These are phyloP conservation scores for Cheilinus undulatus DNA, from an alignment of 2,113 vertebrate species.

Conservation along the genomic window DNA sequence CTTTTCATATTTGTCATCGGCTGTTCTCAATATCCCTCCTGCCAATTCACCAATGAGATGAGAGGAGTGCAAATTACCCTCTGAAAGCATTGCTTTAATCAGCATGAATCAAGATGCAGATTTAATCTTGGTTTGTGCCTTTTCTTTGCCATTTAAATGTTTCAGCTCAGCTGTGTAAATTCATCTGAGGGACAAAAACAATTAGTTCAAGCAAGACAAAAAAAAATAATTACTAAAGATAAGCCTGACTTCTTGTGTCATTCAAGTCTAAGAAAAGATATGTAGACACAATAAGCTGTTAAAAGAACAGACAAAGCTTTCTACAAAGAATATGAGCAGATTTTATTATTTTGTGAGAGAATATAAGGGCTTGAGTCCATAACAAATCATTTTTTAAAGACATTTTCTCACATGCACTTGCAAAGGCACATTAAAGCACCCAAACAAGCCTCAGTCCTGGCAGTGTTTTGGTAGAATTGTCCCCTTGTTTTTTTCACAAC, in stretches of 20 bases:
- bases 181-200: conserved; percentile 23
- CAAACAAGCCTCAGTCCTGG: conserved; percentile 36
- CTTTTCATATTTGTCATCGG: conserved; percentile 44
- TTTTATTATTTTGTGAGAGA: conserved; percentile 51
- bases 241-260: not conserved
- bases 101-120: conserved; percentile 64
- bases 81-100: conserved; percentile 67
- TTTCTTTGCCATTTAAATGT: conserved; percentile 37
- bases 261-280: not conserved
- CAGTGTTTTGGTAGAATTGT: conserved; percentile 32
- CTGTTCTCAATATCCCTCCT: conserved; percentile 43
- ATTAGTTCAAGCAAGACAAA: conserved; percentile 23
- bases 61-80: conserved; percentile 64
- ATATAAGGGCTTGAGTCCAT: conserved; percentile 37
- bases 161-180: conserved; percentile 30
- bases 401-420: conserved; percentile 51
- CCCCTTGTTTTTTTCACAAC: conserved; percentile 64
- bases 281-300: not conserved
- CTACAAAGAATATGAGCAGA: conserved; percentile 30
- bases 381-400: conserved; percentile 25
- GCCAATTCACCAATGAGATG: conserved; percentile 55
- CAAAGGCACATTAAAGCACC: conserved; percentile 52
- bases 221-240: conserved; percentile 10
- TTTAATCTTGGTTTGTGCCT: conserved; percentile 59
- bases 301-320: conserved; percentile 32